phyloP scores from a whole-genome alignment of 2,888 invertebrate species.

The Apoda limacodes region DNA sequence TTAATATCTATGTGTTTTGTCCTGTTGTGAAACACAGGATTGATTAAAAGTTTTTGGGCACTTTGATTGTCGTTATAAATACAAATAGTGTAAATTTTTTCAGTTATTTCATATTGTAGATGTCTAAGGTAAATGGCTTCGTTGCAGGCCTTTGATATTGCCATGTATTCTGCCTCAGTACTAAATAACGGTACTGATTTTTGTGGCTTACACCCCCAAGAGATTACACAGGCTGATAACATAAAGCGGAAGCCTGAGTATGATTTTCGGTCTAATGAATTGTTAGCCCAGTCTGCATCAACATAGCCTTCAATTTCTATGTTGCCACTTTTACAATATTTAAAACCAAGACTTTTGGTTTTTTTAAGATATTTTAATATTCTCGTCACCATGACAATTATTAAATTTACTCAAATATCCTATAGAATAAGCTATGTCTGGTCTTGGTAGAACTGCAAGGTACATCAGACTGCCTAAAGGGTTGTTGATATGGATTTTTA shows the following conservation, averaged over 20 bases:
- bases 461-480: conserved; percentile 17
- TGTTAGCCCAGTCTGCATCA: conserved; percentile 19
- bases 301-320: conserved; percentile 15
- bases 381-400: conserved; percentile 17
- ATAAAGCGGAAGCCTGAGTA: conserved; percentile 18
- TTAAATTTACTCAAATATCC: conserved; percentile 20
- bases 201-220: conserved; percentile 18
- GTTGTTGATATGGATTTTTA: conserved; percentile 10
- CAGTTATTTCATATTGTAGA: no score
- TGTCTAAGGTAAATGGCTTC: no score
- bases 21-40: conserved; percentile 2
- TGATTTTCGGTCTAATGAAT: conserved; percentile 12
- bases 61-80: conserved; percentile 2
- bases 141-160: no score
- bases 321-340: conserved; percentile 14
- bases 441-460: conserved; percentile 16
- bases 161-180: no score
- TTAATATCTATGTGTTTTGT: no score
- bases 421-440: conserved; percentile 17
- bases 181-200: no score
- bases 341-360: conserved; percentile 17
- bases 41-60: not conserved
- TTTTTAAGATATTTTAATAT: conserved; percentile 14
- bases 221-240: conserved; percentile 14
- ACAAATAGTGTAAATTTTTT: no score